phyloP scores from a whole-genome alignment of 2,888 invertebrate species.

The Prionchulus punctatus region DNA sequence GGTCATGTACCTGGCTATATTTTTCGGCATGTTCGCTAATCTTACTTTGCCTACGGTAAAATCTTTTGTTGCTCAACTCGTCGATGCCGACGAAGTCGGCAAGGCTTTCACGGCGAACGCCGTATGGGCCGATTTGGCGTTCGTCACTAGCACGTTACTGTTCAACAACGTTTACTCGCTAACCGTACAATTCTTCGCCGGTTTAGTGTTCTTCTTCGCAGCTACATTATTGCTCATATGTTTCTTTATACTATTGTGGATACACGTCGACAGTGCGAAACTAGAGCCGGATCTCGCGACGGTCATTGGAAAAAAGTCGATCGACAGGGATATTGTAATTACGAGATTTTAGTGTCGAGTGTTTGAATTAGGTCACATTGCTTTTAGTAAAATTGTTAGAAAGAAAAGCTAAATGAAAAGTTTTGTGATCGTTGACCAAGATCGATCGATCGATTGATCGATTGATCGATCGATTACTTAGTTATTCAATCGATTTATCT shows the following conservation, averaged over 20 bases:
- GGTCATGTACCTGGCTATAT: neutral
- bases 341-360: too few species aligned
- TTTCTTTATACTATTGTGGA: neutral
- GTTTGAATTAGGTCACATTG: too few species aligned
- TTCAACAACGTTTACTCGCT: slow-evolving; percentile 1
- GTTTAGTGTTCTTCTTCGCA: neutral
- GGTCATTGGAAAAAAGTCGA: too few species aligned
- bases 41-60: neutral
- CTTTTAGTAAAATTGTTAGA: too few species aligned
- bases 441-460: too few species aligned
- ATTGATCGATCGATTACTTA: too few species aligned
- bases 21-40: neutral
- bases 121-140: slow-evolving; percentile 2
- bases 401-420: too few species aligned
- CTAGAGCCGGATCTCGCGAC: too few species aligned
- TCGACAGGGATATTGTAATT: too few species aligned
- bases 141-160: slow-evolving; percentile 1
- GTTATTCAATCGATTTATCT: too few species aligned
- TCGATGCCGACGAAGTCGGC: slow-evolving; percentile 4
- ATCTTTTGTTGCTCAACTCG: neutral
- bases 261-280: neutral
- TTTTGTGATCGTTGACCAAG: too few species aligned
- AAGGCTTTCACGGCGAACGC: neutral
- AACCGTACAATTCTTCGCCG: neutral
- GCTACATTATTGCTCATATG: neutral